These are phyloP conservation scores for Erethizon dorsatum DNA, from an alignment of 2,797 vertebrate species.

Conservation along the genomic window DNA sequence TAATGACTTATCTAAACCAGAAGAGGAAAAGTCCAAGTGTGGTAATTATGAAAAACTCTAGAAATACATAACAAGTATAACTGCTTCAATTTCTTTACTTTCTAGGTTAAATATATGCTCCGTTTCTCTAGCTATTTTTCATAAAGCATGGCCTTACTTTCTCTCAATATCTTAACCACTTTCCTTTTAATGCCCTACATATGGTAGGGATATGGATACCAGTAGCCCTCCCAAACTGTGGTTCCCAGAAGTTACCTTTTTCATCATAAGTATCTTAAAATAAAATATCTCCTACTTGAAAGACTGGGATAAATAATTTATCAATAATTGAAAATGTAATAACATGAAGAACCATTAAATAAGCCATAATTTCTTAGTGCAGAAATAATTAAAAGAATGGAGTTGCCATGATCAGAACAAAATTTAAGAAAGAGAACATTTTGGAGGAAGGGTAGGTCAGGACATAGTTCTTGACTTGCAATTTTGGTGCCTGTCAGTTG, in stretches of 20 bases:
- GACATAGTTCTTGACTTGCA: slow-evolving; percentile 49
- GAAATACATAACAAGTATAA: slow-evolving; percentile 60
- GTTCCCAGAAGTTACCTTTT: slow-evolving; percentile 38
- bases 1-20: slow-evolving; percentile 32
- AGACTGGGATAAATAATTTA: slow-evolving; percentile 16
- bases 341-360: slow-evolving; percentile 30
- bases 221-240: slow-evolving; percentile 11
- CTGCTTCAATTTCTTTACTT: slow-evolving; percentile 40
- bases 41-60: slow-evolving; percentile 28
- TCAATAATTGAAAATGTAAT: background rate
- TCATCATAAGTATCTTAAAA: slow-evolving; percentile 30
- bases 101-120: slow-evolving; percentile 54
- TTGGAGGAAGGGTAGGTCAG: slow-evolving; percentile 17
- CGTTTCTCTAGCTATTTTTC: slow-evolving; percentile 50
- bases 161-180: background rate
- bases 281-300: slow-evolving; percentile 41
- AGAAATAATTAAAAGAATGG: slow-evolving; percentile 53
- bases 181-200: background rate
- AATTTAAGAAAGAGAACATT: slow-evolving; percentile 42
- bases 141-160: slow-evolving; percentile 57
- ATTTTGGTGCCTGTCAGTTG: slow-evolving; percentile 29
- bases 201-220: background rate
- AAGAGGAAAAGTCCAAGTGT: slow-evolving; percentile 9
- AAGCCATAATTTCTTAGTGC: background rate
- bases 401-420: slow-evolving; percentile 10